Evolutionary conservation across 2,888 invertebrate species (phyloP).

Genomic region (Amphipoea lucens): DNA sequence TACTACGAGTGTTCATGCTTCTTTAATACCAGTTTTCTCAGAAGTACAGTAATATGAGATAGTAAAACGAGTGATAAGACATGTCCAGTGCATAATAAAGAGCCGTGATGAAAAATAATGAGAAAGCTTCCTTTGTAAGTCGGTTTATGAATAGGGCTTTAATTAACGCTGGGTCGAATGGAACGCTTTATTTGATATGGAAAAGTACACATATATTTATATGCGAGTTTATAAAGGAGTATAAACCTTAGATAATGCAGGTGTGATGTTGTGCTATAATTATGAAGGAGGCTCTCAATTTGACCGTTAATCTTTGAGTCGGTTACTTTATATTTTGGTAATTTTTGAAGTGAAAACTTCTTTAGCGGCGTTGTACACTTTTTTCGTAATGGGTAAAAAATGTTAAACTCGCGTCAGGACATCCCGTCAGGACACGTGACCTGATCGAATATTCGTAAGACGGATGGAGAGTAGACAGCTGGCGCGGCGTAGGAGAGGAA

Average conservation of each 20-base stretch:
- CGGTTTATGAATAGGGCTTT: slow-evolving; percentile 53
- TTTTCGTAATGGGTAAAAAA: too few relatives aligned
- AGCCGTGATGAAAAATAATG: slow-evolving; percentile 51
- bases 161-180: slow-evolving; percentile 52
- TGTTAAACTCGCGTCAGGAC: too few relatives aligned
- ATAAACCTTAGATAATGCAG: background rate
- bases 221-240: background rate
- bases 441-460: too few relatives aligned
- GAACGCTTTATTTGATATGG: slow-evolving; percentile 21
- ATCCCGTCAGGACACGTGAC: too few relatives aligned
- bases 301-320: background rate
- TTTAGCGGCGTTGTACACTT: too few relatives aligned
- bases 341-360: too few relatives aligned
- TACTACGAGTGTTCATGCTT: background rate
- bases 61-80: slow-evolving; percentile 22
- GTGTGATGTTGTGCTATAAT: background rate
- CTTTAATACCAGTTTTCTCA: background rate
- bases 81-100: slow-evolving; percentile 17
- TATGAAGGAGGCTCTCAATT: background rate
- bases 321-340: background rate
- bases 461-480: too few relatives aligned
- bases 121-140: slow-evolving; percentile 43
- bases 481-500: too few relatives aligned
- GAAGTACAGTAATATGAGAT: slow-evolving; percentile 9
- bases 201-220: background rate